Percentiles rank a stretch among this genome's conserved stretches.
Conservation (phyloP, 2,888 invertebrate species). For the Aleiodes leptofemur region DNA sequence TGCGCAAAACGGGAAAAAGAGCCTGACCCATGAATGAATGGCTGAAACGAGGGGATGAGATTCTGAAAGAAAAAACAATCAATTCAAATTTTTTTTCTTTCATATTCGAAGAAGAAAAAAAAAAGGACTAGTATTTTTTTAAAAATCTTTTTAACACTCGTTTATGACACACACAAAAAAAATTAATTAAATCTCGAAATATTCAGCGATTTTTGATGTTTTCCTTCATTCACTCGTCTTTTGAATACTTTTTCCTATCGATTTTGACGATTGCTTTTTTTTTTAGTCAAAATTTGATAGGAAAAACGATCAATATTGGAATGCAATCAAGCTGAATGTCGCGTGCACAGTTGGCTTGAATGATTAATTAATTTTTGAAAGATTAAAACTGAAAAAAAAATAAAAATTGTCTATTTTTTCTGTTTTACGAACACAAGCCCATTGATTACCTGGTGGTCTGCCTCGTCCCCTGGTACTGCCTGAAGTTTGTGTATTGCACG, state of each 20-base stretch:
- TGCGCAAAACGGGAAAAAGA: constrained; percentile 76
- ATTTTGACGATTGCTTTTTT: background rate
- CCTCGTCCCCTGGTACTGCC: constrained; percentile 60
- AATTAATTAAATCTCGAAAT: background rate
- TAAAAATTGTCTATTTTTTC: constrained; percentile 36
- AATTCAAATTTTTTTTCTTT: constrained; percentile 38
- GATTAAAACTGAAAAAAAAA: constrained; percentile 11
- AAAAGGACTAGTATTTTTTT: background rate
- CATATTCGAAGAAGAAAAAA: background rate
- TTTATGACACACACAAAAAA: background rate
- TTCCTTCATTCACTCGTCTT: constrained; percentile 17
- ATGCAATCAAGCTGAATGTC: constrained; percentile 29
- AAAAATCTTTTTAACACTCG: background rate
- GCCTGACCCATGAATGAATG: constrained; percentile 76
- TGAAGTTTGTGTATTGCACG: constrained; percentile 54
- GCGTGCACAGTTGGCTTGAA: constrained; percentile 28
- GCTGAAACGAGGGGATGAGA: constrained; percentile 75
- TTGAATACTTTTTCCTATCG: constrained; percentile 1
- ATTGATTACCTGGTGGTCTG: constrained; percentile 70
- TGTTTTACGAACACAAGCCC: background rate
- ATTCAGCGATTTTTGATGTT: constrained; percentile 1
- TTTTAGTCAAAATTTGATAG: background rate
- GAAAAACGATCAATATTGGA: background rate
- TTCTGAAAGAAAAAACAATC: constrained; percentile 57
- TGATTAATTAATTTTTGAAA: constrained; percentile 9